Conservation (phyloP, 2,888 invertebrate species). For the Chironomus tentans region DNA sequence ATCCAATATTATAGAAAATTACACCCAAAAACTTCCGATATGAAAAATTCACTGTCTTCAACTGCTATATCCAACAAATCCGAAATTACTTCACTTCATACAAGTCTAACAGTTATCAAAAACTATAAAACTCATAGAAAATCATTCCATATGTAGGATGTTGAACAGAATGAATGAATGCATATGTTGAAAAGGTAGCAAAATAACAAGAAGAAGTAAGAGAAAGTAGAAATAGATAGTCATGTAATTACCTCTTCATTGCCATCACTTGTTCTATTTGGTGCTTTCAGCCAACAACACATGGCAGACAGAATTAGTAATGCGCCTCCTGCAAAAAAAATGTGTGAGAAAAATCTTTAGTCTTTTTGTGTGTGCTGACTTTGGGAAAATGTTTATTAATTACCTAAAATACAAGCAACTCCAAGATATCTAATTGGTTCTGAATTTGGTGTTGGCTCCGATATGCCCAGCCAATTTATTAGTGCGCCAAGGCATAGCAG, state of each 20-base stretch:
- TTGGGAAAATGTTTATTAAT: background rate
- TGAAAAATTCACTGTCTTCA: no score
- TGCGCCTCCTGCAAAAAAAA: conserved; percentile 50
- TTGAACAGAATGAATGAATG: background rate
- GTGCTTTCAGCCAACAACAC: conserved; percentile 61
- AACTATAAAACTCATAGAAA: no score
- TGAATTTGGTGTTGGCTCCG: conserved; percentile 53
- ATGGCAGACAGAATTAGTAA: conserved; percentile 63
- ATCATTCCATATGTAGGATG: no score
- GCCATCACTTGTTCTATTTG: conserved; percentile 38
- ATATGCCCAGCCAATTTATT: conserved; percentile 64
- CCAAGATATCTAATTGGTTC: conserved; percentile 64
- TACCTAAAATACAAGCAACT: conserved; percentile 55
- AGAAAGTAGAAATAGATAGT: background rate
- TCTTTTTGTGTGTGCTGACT: background rate
- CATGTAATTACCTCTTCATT: conserved; percentile 43
- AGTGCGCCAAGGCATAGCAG: conserved; percentile 61
- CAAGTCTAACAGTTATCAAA: no score
- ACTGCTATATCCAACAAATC: no score
- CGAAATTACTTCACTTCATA: no score
- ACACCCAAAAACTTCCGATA: no score
- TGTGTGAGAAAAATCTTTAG: background rate
- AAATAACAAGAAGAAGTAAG: background rate
- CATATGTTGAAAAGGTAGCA: background rate
- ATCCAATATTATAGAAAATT: no score